These are phyloP conservation scores for Bostrychus sinensis DNA, from an alignment of 2,113 vertebrate species.

Conservation along the genomic window DNA sequence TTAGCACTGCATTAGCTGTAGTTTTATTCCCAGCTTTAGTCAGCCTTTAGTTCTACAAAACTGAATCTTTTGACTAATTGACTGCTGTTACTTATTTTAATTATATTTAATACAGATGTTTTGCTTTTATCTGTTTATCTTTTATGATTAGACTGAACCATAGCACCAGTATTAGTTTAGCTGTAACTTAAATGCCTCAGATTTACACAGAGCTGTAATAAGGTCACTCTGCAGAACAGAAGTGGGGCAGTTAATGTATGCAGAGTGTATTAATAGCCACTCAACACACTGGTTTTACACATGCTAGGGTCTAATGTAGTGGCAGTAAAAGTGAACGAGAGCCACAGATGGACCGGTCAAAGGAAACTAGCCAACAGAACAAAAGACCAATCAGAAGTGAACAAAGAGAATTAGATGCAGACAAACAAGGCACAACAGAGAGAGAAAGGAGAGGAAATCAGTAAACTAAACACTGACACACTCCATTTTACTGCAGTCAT, in stretches of 20 bases:
- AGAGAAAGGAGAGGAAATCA: not conserved
- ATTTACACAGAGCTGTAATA: not conserved
- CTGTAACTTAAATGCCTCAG: not conserved
- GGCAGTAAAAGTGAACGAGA: slow-evolving; percentile 33
- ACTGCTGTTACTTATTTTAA: too few relatives aligned
- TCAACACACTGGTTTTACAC: slow-evolving; percentile 8
- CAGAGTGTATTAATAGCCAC: slow-evolving; percentile 19
- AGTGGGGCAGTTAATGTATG: not conserved
- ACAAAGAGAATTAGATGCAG: slow-evolving; percentile 24
- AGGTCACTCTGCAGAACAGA: not conserved
- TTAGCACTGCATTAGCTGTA: too few relatives aligned
- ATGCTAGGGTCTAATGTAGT: slow-evolving; percentile 13
- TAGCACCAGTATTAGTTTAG: too few relatives aligned
- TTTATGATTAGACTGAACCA: too few relatives aligned
- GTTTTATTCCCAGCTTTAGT: too few relatives aligned
- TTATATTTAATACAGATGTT: too few relatives aligned
- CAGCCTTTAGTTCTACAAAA: too few relatives aligned
- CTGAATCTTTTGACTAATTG: too few relatives aligned
- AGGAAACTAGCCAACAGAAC: slow-evolving; percentile 3
- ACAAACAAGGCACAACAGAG: not conserved
- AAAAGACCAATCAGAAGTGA: slow-evolving; percentile 25
- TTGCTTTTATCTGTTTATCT: too few relatives aligned
- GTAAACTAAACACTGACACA: not conserved
- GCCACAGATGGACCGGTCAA: slow-evolving; percentile 39
- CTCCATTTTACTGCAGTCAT: not conserved